These are phyloP conservation scores for Elachura formosa DNA, from an alignment of 2,113 vertebrate genomes.

Conservation along the genomic window DNA sequence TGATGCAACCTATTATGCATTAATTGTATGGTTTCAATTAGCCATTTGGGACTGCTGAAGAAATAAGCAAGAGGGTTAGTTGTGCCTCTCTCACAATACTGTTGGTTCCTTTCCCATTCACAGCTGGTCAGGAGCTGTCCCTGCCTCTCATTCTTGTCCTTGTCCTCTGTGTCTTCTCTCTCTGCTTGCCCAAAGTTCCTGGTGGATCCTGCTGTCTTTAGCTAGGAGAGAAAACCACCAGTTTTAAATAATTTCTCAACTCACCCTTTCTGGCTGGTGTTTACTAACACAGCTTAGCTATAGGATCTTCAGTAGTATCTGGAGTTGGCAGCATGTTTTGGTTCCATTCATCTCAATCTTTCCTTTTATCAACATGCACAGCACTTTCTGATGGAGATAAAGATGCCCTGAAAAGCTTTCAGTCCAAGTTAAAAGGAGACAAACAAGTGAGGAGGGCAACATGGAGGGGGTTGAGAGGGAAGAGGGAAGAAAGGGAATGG, in stretches of 20 bases:
- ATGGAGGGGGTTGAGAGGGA: background rate
- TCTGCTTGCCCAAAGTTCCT: background rate
- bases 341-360: background rate
- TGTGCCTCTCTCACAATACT: background rate
- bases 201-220: background rate
- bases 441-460: background rate
- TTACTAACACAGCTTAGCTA: background rate
- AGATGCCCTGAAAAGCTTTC: background rate
- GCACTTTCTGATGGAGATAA: background rate
- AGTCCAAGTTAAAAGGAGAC: background rate
- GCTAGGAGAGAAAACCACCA: background rate
- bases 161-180: background rate
- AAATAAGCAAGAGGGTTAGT: background rate
- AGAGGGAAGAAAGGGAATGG: background rate
- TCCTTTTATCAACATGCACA: background rate
- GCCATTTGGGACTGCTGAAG: background rate
- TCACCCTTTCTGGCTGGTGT: background rate
- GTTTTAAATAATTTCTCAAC: background rate
- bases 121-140: background rate
- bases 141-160: background rate
- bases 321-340: background rate
- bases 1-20: background rate
- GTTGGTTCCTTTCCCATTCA: background rate
- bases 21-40: background rate
- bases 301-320: background rate